Evolutionary conservation across 1,140 invertebrate species (phyloP).

Genomic region (Drosophila punjabiensis): DNA sequence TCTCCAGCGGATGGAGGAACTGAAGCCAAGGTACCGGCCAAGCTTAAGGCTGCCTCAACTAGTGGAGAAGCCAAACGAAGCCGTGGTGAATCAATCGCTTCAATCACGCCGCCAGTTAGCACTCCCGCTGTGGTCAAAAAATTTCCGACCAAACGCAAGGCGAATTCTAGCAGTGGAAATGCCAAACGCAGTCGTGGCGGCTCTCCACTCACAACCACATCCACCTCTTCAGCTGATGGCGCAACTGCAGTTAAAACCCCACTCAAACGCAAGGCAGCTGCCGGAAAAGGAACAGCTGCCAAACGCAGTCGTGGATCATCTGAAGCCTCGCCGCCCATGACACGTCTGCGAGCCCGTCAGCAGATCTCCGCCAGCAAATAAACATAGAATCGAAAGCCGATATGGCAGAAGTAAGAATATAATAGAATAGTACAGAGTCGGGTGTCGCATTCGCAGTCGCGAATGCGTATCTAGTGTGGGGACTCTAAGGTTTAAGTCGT

Average conservation of each 20-base stretch:
- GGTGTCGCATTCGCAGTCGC: conserved; percentile 3
- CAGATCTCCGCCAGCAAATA: conserved; percentile 72
- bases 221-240: conserved; percentile 9
- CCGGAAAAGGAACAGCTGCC: conserved; percentile 14
- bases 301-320: conserved; percentile 31
- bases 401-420: conserved; percentile 31
- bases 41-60: conserved; percentile 12
- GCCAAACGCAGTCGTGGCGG: conserved; percentile 45
- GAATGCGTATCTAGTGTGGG: conserved; percentile 15
- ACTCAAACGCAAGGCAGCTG: conserved; percentile 42
- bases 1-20: conserved; percentile 8
- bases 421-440: conserved; percentile 31
- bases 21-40: conserved; percentile 1
- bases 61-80: conserved; percentile 12
- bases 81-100: conserved; percentile 6
- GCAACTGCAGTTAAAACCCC: background rate
- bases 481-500: conserved; percentile 50
- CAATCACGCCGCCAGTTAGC: conserved; percentile 29
- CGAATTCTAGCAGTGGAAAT: conserved; percentile 7
- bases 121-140: conserved; percentile 40
- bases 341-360: conserved; percentile 69
- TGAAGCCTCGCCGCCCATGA: conserved; percentile 66
- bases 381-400: conserved; percentile 34
- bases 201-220: conserved; percentile 7
- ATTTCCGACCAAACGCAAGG: conserved; percentile 24